Evolutionary conservation across 2,797 vertebrate species (phyloP).

Genomic region (Lates japonicus): DNA sequence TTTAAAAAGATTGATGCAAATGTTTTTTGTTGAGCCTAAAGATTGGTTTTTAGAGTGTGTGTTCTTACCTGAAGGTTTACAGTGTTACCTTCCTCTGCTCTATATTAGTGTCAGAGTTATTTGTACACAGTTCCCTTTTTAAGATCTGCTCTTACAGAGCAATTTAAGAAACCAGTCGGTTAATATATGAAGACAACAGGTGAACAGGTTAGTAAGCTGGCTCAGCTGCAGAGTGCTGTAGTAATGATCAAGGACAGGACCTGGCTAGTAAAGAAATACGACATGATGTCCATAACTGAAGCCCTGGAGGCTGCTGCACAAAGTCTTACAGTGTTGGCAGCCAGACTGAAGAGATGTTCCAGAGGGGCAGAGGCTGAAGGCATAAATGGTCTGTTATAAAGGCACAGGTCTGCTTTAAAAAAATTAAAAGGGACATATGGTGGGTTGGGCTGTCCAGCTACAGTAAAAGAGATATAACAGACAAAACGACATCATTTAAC

Average conservation of each 20-base stretch:
- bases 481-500: neutral
- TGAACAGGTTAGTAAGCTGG: constrained; percentile 20
- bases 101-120: neutral
- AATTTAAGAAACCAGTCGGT: neutral
- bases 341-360: constrained; percentile 13
- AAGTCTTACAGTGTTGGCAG: constrained; percentile 19
- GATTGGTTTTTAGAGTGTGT: too few relatives aligned
- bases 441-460: neutral
- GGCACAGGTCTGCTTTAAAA: constrained; percentile 1
- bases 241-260: constrained; percentile 34
- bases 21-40: too few relatives aligned
- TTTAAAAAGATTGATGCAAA: too few relatives aligned
- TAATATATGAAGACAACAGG: constrained; percentile 18
- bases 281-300: constrained; percentile 26
- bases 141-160: neutral
- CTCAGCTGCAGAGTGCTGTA: constrained; percentile 1
- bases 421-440: constrained; percentile 14
- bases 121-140: constrained; percentile 10
- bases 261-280: constrained; percentile 13
- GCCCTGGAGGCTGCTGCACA: constrained; percentile 10
- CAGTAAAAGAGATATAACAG: constrained; percentile 13
- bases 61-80: neutral
- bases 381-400: constrained; percentile 12
- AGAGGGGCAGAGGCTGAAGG: neutral
- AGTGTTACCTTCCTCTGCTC: neutral